A percentile compares a stretch with the other conserved stretches of the same genome.
These are phyloP conservation scores for Loris lydekkerianus DNA, from an alignment of 2,797 vertebrate genomes.

Conservation along the genomic window DNA sequence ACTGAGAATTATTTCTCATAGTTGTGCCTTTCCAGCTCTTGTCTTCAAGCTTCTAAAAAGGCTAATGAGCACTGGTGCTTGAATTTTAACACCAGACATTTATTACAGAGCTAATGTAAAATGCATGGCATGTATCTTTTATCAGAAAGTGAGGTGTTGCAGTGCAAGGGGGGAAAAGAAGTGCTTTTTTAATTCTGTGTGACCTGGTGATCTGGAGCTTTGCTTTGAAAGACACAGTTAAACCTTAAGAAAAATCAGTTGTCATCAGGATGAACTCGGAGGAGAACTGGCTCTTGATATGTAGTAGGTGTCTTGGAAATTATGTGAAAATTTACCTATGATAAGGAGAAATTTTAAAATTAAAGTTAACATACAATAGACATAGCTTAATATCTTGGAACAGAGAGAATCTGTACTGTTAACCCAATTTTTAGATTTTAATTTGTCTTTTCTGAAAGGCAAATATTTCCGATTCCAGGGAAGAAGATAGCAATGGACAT, in stretches of 20 bases:
- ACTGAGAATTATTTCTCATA: conserved; percentile 76
- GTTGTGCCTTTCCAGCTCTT: conserved; percentile 60
- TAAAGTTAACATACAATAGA: neutral
- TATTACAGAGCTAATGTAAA: conserved; percentile 75
- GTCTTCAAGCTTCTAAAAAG: conserved; percentile 67
- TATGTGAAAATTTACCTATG: neutral
- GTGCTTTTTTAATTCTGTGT: conserved; percentile 60
- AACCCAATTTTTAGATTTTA: neutral
- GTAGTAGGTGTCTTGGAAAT: conserved; percentile 44
- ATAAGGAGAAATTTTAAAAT: conserved; percentile 59
- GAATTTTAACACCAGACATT: conserved; percentile 71
- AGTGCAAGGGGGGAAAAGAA: neutral
- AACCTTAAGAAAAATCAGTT: conserved; percentile 19
- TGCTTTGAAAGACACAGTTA: conserved; percentile 63
- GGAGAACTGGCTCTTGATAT: conserved; percentile 1
- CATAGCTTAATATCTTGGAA: conserved; percentile 33
- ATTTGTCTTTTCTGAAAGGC: conserved; percentile 43
- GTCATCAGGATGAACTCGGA: neutral
- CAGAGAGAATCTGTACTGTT: neutral
- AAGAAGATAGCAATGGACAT: neutral
- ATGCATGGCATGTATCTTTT: conserved; percentile 68
- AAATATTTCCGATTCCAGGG: neutral
- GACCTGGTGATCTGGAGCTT: conserved; percentile 61
- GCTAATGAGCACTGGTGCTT: conserved; percentile 68
- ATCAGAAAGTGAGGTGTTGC: conserved; percentile 35